These are phyloP conservation scores for Diglossa cyanea DNA, from an alignment of 2,797 vertebrate genomes.

Conservation along the genomic window DNA sequence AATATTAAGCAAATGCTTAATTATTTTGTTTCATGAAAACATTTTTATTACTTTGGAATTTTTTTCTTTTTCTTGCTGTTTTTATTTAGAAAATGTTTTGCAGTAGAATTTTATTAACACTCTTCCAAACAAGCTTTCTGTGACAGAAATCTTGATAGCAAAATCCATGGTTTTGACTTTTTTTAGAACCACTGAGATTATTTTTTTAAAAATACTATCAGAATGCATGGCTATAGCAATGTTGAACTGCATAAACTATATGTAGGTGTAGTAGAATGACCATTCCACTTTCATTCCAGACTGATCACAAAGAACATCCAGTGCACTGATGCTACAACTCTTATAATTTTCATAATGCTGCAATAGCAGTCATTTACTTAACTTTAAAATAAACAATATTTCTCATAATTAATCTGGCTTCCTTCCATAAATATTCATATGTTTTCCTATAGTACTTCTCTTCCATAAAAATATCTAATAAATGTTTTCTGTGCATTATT, in stretches of 20 bases:
- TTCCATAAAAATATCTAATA: conserved; percentile 81
- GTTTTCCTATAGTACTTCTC: conserved; percentile 67
- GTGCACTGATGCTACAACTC: conserved; percentile 32
- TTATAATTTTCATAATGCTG: conserved; percentile 31
- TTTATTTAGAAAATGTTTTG: conserved; percentile 76
- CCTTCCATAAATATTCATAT: conserved; percentile 78
- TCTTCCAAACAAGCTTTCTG: conserved; percentile 73
- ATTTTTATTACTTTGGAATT: conserved; percentile 79
- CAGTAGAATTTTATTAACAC: conserved; percentile 75
- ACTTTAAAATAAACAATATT: conserved; percentile 72
- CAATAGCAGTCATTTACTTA: conserved; percentile 53
- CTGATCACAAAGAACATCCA: conserved; percentile 16
- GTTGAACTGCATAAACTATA: conserved; percentile 52
- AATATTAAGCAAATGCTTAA: conserved; percentile 78
- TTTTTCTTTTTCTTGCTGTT: conserved; percentile 64
- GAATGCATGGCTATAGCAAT: conserved; percentile 77
- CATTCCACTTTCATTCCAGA: conserved; percentile 48
- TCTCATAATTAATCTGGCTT: conserved; percentile 69
- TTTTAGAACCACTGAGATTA: conserved; percentile 69
- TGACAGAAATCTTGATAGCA: conserved; percentile 75
- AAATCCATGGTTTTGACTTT: conserved; percentile 63
- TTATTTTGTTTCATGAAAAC: conserved; percentile 75
- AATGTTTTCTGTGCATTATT: conserved; percentile 78
- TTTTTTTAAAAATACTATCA: conserved; percentile 76
- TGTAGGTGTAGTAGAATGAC: conserved; percentile 32